Conservation (phyloP, 2,797 vertebrate species). For the Urosaurus nigricauda region DNA sequence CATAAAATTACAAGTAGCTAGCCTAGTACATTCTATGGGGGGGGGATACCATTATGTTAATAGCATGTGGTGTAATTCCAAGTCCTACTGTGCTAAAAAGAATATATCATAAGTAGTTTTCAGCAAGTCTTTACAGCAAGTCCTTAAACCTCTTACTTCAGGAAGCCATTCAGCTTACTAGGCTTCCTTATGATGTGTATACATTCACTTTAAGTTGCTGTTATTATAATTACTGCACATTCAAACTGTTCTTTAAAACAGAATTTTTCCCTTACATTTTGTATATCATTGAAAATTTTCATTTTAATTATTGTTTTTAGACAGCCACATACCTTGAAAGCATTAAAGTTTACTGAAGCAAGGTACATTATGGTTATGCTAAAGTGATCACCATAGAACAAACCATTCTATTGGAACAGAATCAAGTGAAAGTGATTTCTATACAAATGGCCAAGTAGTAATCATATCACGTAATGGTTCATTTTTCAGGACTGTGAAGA, state of each 20-base stretch:
- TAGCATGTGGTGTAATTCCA: constrained; percentile 1
- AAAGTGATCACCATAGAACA: neutral
- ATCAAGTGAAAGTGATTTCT: neutral
- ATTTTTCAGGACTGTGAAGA: neutral
- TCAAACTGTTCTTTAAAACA: constrained; percentile 13
- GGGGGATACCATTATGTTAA: constrained; percentile 6
- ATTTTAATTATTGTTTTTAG: neutral
- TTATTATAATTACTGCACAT: neutral
- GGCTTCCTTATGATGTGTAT: neutral
- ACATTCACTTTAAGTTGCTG: neutral
- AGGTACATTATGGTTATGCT: neutral
- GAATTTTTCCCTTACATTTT: neutral
- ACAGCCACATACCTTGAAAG: neutral
- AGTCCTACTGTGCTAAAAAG: constrained; percentile 47
- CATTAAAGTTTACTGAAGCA: neutral
- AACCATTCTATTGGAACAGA: neutral
- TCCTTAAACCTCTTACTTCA: neutral
- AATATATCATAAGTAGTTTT: constrained; percentile 17
- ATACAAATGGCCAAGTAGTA: neutral
- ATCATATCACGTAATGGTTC: neutral
- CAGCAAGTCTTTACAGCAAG: constrained; percentile 46
- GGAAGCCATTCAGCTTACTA: neutral
- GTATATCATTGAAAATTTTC: constrained; percentile 3
- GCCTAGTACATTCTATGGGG: constrained; percentile 29
- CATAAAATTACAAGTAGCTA: constrained; percentile 34